Base-by-base conservation (phyloP, 2,888 invertebrate species). In the Brachyptera risi region DNA sequence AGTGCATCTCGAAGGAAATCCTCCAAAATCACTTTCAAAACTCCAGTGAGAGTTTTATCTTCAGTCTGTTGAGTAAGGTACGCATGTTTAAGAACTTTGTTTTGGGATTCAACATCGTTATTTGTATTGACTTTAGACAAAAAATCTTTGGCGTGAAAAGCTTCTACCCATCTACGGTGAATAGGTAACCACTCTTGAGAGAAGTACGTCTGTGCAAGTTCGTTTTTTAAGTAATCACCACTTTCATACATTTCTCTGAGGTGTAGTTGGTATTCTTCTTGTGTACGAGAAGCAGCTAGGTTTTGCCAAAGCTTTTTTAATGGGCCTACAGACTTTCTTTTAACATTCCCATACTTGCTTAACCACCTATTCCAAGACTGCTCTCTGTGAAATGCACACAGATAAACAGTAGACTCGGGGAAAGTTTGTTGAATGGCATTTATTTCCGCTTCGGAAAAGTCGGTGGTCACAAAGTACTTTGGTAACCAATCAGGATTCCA, bases 401-500 rank as follows among this genome's bases (percentile, higher is more conserved):
- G 19, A 35, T 59, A 50, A 23, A 59, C 50, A 15, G 27, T 59
- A n/a, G 49, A 19, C 15, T 23, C 15, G 3, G 47, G 50, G 42
- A 59, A 59, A 3, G 21, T 21, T 24, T 5, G 13, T 27, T 59
- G 27, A 7, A 50, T 26, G 31, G 50, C 59, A 2, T 27, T 26
- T 26, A 47, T 27, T 31, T 35, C 49, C 13, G 47, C 49, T 35
- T 24, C 47, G 5, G 47, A 49, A 23, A 26, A 59, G 27, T 59
- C 50, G 13, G 50, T 50, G 13, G 50, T 50, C 49, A 59, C 21
- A 19, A 44, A 51, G 23, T 19, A 59, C 7, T 59, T 15, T 35
- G 59, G 31, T 17, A 27, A 3, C 59, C 50, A 59, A 5, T 59
- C 59, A 4, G 49, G 35, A 26, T 50, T 50, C 59, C 59, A 59